Percentiles rank a stretch among this genome's conserved stretches.
Evolutionary conservation across 2,113 vertebrate genomes (phyloP).

Genomic region (Suricata suricatta): DNA sequence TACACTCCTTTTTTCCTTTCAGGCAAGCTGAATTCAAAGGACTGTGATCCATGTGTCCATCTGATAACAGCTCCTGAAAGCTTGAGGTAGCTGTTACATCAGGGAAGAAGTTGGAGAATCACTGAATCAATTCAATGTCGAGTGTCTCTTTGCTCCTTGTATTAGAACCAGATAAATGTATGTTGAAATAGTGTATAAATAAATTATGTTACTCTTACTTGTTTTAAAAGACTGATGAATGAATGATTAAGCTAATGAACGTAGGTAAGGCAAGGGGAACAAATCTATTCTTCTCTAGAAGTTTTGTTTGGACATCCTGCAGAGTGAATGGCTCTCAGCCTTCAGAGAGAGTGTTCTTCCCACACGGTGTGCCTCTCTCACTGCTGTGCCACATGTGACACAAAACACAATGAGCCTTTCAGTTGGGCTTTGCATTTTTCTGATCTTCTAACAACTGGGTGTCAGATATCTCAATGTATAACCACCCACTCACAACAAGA

Average conservation of each 20-base stretch:
- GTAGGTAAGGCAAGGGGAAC: not conserved
- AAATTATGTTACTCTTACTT: not conserved
- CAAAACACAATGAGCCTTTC: constrained; percentile 72
- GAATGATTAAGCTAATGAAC: not conserved
- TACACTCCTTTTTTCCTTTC: not conserved
- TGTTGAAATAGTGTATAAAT: not conserved
- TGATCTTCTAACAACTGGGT: constrained; percentile 66
- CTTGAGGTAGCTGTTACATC: not conserved
- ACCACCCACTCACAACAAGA: constrained; percentile 65
- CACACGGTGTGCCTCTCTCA: constrained; percentile 15
- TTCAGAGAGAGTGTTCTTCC: not conserved
- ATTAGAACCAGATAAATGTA: not conserved
- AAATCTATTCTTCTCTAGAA: not conserved
- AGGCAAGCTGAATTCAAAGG: not conserved
- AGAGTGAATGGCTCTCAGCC: not conserved
- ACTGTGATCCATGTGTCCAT: not conserved
- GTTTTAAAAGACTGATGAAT: constrained; percentile 30
- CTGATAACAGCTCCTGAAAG: not conserved
- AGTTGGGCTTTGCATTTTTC: constrained; percentile 60
- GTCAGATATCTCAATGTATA: constrained; percentile 59
- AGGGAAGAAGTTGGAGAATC: not conserved
- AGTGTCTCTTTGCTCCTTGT: not conserved
- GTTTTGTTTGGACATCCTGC: not conserved
- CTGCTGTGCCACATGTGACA: not conserved
- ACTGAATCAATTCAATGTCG: not conserved